Evolutionary conservation across 2,113 vertebrate genomes (phyloP).

Genomic region (Protobothrops flavoviridis): DNA sequence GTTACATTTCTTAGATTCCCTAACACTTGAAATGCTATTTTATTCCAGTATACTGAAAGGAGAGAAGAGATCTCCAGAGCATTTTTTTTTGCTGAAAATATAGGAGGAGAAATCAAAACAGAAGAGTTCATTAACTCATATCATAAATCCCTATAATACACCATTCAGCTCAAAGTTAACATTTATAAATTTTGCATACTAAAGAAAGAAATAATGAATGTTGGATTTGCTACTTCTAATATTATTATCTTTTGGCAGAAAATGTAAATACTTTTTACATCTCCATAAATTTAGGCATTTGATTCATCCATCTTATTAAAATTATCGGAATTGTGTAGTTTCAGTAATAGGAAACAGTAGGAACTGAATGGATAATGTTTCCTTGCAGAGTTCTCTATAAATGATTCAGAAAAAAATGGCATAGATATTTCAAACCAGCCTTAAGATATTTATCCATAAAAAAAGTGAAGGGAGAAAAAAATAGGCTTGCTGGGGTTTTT

Average conservation of each 20-base stretch:
- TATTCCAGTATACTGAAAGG: neutral
- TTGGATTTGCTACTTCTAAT: neutral
- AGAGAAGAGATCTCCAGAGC: neutral
- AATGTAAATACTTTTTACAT: neutral
- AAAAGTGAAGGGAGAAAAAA: neutral
- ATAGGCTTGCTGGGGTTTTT: neutral
- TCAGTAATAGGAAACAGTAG: conserved; percentile 15
- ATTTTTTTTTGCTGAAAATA: neutral
- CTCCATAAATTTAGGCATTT: neutral
- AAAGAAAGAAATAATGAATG: neutral
- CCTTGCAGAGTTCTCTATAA: neutral
- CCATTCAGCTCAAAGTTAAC: neutral
- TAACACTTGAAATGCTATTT: neutral
- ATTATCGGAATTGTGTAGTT: neutral
- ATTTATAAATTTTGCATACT: neutral
- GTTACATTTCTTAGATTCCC: neutral
- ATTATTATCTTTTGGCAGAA: neutral
- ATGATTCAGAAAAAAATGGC: conserved; percentile 21
- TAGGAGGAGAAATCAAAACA: neutral
- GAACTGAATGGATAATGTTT: neutral
- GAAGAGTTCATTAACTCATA: neutral
- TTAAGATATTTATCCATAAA: conserved; percentile 10
- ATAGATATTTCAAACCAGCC: conserved; percentile 17
- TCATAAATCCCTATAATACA: neutral
- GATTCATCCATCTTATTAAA: conserved; percentile 9